Percentiles rank a stretch among this genome's conserved stretches.
phyloP scores from a whole-genome alignment of 2,888 invertebrate species.

The Carterocephalus palaemon region DNA sequence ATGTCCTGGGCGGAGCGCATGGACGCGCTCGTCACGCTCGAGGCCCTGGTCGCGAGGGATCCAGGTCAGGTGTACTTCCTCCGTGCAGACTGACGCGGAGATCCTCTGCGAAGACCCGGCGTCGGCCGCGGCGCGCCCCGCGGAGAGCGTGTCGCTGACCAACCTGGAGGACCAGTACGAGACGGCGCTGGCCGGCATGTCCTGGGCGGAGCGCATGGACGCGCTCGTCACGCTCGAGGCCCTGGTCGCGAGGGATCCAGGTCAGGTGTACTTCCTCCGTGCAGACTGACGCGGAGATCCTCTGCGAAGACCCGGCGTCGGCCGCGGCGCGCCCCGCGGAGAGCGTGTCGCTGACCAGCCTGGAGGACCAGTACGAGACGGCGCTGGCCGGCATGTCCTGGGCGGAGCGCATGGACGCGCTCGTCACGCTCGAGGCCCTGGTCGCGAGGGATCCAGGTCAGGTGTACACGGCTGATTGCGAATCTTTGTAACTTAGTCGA shows the following conservation, averaged over 20 bases:
- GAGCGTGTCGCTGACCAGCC: no score
- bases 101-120: constrained; percentile 70
- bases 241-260: constrained; percentile 92
- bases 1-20: constrained; percentile 93
- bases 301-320: no score
- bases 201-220: constrained; percentile 92
- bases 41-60: constrained; percentile 90
- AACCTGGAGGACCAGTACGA: constrained; percentile 84
- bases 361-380: no score
- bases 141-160: constrained; percentile 46
- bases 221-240: constrained; percentile 87
- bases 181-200: constrained; percentile 85
- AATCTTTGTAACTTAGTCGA: no score
- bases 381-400: no score
- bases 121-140: constrained; percentile 30
- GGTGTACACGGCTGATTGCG: no score
- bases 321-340: no score
- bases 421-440: no score
- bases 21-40: constrained; percentile 87
- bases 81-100: constrained; percentile 81
- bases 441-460: no score
- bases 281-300: no score
- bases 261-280: no score
- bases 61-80: constrained; percentile 80
- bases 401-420: no score